phyloP scores from a whole-genome alignment of 2,888 invertebrate genomes.

The Lasioglossum zephyrum region DNA sequence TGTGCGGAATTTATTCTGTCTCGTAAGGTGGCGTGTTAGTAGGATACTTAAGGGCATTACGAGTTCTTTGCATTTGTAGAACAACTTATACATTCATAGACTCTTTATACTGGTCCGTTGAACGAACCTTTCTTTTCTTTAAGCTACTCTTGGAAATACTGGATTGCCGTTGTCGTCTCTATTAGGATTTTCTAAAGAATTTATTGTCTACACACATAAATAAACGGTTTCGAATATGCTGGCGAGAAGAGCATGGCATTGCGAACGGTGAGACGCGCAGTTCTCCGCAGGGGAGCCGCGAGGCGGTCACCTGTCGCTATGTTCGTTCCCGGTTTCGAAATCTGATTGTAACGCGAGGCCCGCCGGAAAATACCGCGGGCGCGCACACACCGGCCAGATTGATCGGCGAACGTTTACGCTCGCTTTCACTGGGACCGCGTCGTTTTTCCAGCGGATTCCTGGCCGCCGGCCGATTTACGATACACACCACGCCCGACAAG shows the following conservation, averaged over 20 bases:
- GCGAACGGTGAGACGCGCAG: neutral
- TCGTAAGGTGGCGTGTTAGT: neutral
- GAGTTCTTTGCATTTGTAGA: neutral
- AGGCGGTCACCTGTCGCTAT: neutral
- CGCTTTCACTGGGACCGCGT: neutral
- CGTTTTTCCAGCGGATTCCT: constrained; percentile 23
- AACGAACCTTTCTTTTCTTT: too few relatives aligned
- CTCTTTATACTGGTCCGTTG: neutral
- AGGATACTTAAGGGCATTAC: neutral
- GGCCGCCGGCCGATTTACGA: constrained; percentile 29
- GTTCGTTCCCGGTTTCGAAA: neutral
- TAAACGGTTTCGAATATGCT: too few relatives aligned
- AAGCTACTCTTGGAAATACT: neutral
- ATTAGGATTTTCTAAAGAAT: neutral
- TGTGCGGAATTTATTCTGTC: neutral
- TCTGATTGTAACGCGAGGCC: neutral
- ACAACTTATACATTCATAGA: neutral
- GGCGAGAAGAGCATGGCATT: neutral
- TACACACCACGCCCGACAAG: constrained; percentile 18
- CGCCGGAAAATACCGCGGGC: neutral
- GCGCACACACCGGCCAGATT: constrained; percentile 5
- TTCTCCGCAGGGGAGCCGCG: neutral
- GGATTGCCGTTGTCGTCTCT: neutral
- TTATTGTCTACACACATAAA: neutral
- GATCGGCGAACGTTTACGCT: constrained; percentile 35